Conservation (phyloP, 1,140 invertebrate species). For the Pseudachorutes palmiensis region DNA sequence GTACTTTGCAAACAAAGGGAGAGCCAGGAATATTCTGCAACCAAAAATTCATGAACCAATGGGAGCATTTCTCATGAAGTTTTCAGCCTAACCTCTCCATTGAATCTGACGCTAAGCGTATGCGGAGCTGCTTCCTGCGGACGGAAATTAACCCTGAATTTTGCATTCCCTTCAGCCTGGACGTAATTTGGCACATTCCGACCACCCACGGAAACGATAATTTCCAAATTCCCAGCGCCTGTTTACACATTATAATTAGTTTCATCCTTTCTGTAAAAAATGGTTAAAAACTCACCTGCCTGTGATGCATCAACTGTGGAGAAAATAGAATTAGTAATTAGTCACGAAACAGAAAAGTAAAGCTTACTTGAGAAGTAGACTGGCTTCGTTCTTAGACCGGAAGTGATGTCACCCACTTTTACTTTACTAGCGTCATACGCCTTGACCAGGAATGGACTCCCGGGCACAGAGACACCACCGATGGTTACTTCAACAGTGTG, state of each 20-base stretch:
- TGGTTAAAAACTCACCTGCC: too few species aligned
- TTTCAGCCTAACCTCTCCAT: conserved; percentile 63
- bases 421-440: conserved; percentile 89
- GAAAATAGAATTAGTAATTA: conserved; percentile 4
- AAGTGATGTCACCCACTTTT: conserved; percentile 79
- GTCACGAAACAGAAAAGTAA: too few species aligned
- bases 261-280: too few species aligned
- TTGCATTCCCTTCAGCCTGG: conserved; percentile 91
- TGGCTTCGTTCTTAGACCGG: conserved; percentile 80
- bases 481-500: conserved; percentile 85
- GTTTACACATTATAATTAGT: too few species aligned
- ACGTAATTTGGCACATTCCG: conserved; percentile 98
- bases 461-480: conserved; percentile 73
- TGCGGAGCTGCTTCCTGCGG: conserved; percentile 83
- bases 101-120: conserved; percentile 85
- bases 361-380: conserved; percentile 65
- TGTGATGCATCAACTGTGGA: conserved; percentile 64
- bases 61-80: conserved; percentile 10
- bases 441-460: conserved; percentile 89
- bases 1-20: conserved; percentile 76
- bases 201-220: conserved; percentile 94
- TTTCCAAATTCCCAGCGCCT: conserved; percentile 95
- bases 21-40: conserved; percentile 52
- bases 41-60: not conserved
- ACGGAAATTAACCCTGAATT: conserved; percentile 92